Evolutionary conservation across 1,140 invertebrate species (phyloP), one percentile per base, ranked within the genome.

Genomic region (Globodera rostochiensis): DNA sequence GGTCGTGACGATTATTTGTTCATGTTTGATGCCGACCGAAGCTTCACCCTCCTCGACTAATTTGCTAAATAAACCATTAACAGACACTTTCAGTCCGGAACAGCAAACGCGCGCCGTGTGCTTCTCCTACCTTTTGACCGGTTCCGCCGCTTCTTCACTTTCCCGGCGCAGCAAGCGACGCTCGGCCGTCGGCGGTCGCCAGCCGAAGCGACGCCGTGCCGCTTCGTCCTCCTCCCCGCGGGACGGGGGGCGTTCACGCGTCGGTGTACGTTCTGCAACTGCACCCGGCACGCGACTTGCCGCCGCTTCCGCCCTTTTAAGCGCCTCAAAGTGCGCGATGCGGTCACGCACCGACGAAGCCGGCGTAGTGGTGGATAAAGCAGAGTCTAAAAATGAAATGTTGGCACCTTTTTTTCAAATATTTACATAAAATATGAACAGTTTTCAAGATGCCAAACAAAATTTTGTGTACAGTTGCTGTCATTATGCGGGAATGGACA

Each of bases 261-360:
- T 19, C 57, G 57, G 57, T 64, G 57, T 13, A 64, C 57, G 57
- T 4, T 64, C 57, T 6, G 57, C 57, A 6, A 64, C 57, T 2
- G 57, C 13, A 64, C 15, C 19, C 13, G 57, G 0, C 57, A 15
- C 57, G 57, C 57, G 57, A 15, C 13, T 6, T 15, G 57, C 57
- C 21, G 8, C 45, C 45, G 49, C 79, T 11, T 77, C 69, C 53
- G 36, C 74, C 49, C 81, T 21, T 82, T 82, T 82, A 3, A 82
- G 67, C n/a, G 79, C 73, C 50, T 82, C 81, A 69, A 82, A 82
- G 15, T 73, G 81, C n/a, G 57, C 79, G n/a, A 82, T 83, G 36
- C 79, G 82, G 49, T 82, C 81, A 15, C 60, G 66, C 66, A 82
- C 81, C 9, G 82, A 84, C 45, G 67, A 49, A 21, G 77, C 46